Evolutionary conservation across 2,113 vertebrate species (phyloP).

Genomic region (Thomomys bottae): DNA sequence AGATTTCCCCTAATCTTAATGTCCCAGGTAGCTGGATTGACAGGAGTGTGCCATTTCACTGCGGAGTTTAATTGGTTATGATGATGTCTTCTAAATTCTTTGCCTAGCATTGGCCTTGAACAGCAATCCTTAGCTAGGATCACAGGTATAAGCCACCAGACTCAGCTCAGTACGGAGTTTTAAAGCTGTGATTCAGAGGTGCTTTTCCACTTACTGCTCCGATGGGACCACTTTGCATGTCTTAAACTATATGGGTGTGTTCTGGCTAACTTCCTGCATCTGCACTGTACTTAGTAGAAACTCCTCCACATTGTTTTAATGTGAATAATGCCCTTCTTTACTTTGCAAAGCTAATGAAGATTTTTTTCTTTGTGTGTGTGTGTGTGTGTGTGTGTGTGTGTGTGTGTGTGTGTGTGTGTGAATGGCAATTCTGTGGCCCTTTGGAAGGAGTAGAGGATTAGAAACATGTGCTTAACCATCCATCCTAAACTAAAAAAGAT

Average conservation of each 20-base stretch:
- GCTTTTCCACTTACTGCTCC: neutral
- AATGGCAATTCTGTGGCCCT: slow-evolving; percentile 42
- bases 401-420: slow-evolving; percentile 37
- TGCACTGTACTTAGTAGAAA: slow-evolving; percentile 7
- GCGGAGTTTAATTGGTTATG: no score
- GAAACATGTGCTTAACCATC: slow-evolving; percentile 53
- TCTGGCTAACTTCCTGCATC: neutral
- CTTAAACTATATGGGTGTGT: neutral
- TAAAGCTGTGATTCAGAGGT: neutral
- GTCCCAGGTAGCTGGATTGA: no score
- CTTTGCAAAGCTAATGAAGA: slow-evolving; percentile 20
- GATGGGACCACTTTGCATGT: neutral
- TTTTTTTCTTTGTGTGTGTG: neutral
- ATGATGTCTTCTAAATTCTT: no score
- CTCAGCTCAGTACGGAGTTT: neutral
- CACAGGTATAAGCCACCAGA: no score
- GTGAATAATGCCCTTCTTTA: neutral
- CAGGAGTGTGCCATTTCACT: no score
- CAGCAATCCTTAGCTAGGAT: no score
- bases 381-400: slow-evolving; percentile 16
- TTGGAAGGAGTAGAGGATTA: slow-evolving; percentile 1
- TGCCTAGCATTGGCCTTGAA: no score
- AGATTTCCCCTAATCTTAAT: no score
- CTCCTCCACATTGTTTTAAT: neutral
- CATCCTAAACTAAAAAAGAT: slow-evolving; percentile 49